Conservation (phyloP, 2,888 invertebrate species). For the Heterodera filipjevi region DNA sequence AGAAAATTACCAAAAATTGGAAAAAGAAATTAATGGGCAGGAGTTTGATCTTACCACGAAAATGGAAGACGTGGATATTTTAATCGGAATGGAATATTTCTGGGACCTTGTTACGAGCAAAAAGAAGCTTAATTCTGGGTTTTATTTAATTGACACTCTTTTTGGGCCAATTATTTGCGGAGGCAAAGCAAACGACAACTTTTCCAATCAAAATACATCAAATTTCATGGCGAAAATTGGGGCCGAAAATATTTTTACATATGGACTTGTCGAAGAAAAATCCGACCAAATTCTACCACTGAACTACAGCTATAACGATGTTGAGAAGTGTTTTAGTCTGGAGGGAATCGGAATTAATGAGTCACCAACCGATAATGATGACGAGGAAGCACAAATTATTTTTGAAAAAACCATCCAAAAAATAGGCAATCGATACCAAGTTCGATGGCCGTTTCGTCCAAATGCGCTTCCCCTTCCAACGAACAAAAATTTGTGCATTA, state of each 20-base stretch:
- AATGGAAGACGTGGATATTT: conserved; percentile 25
- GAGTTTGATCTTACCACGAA: background rate
- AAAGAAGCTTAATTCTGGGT: background rate
- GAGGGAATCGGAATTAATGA: conserved; percentile 29
- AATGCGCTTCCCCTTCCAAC: conserved; percentile 4
- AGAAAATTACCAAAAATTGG: background rate
- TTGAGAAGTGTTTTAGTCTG: conserved; percentile 20
- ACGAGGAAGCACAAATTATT: conserved; percentile 21
- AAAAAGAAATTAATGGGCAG: background rate
- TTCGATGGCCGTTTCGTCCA: background rate
- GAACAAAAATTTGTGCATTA: conserved; percentile 12
- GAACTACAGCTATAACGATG: background rate
- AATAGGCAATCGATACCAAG: conserved; percentile 1
- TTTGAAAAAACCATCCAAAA: conserved; percentile 8
- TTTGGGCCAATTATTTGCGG: conserved; percentile 23
- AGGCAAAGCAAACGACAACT: background rate
- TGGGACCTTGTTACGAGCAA: conserved; percentile 19
- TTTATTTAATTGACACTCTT: conserved; percentile 13
- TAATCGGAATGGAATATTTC: conserved; percentile 29
- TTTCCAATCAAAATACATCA: background rate
- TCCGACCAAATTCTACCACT: background rate
- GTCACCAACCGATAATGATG: conserved; percentile 29
- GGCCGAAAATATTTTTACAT: background rate
- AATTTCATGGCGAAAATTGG: background rate
- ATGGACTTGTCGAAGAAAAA: background rate